phyloP scores from a whole-genome alignment of 1,140 invertebrate species.

The Brachionus rotundiformis region DNA sequence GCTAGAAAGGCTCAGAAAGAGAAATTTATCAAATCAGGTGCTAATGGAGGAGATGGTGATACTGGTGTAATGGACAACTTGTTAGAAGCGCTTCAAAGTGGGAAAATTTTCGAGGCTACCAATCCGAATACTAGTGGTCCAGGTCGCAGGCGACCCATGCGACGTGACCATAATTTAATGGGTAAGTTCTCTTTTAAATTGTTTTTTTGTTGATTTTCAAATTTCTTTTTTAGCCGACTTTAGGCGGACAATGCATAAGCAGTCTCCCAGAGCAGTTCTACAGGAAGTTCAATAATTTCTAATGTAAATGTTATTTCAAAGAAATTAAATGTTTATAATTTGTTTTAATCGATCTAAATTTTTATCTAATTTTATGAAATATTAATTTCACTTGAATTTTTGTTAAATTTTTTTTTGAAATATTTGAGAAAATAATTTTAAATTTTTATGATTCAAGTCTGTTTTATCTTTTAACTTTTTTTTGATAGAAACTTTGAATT shows the following conservation, averaged over 20 bases:
- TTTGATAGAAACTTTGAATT: neutral
- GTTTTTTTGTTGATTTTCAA: neutral
- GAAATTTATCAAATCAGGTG: conserved; percentile 78
- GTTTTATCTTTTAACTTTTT: conserved; percentile 12
- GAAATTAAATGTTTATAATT: neutral
- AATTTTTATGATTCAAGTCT: neutral
- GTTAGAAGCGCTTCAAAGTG: conserved; percentile 86
- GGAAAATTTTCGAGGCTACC: conserved; percentile 58
- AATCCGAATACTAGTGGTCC: conserved; percentile 16
- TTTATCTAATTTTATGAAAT: conserved; percentile 1
- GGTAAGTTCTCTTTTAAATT: no score
- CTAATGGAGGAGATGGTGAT: conserved; percentile 70
- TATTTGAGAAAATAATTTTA: neutral
- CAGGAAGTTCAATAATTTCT: conserved; percentile 45
- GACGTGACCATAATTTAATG: conserved; percentile 29
- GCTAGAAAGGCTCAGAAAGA: conserved; percentile 78
- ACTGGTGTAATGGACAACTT: conserved; percentile 96
- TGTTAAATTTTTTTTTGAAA: conserved; percentile 10
- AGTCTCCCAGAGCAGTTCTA: conserved; percentile 7
- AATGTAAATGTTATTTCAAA: neutral
- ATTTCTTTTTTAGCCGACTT: conserved; percentile 4
- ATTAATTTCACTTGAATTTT: neutral
- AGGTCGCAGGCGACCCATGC: conserved; percentile 20
- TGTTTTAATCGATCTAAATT: neutral
- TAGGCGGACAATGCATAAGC: conserved; percentile 35